A percentile compares a stretch with the other conserved stretches of the same genome.
These are phyloP conservation scores for Brachypodius melanocephalos DNA, from an alignment of 2,113 vertebrate genomes.

Conservation along the genomic window DNA sequence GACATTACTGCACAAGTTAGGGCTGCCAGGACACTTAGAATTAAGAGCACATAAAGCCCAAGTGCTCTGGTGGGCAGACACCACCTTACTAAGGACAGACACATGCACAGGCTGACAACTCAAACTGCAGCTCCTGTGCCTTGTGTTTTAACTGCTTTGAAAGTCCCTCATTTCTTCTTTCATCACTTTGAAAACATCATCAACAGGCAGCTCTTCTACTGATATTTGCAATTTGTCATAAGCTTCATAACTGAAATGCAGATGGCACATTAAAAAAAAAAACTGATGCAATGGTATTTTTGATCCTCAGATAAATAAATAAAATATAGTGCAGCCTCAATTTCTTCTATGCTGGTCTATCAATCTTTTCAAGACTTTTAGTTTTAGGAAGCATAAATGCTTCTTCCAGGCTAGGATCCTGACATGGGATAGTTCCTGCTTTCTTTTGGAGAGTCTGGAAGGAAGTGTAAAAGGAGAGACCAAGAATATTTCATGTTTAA, in stretches of 20 bases:
- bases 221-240: not conserved
- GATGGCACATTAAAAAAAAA: not conserved
- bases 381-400: not conserved
- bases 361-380: not conserved
- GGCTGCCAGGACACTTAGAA: not conserved
- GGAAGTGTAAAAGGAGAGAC: not conserved
- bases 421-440: not conserved
- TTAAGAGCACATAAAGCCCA: not conserved
- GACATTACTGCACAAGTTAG: not conserved
- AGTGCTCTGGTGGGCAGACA: not conserved
- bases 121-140: not conserved
- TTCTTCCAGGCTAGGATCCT: not conserved
- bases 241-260: not conserved
- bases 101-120: not conserved
- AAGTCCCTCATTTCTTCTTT: not conserved
- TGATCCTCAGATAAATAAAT: not conserved
- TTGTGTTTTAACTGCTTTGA: not conserved
- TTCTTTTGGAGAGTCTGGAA: not conserved
- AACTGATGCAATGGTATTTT: not conserved
- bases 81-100: not conserved
- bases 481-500: not conserved
- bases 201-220: not conserved
- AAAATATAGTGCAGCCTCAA: not conserved
- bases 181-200: not conserved
- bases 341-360: not conserved